Conservation (phyloP, 2,888 invertebrate species). For the Campaea margaritaria region DNA sequence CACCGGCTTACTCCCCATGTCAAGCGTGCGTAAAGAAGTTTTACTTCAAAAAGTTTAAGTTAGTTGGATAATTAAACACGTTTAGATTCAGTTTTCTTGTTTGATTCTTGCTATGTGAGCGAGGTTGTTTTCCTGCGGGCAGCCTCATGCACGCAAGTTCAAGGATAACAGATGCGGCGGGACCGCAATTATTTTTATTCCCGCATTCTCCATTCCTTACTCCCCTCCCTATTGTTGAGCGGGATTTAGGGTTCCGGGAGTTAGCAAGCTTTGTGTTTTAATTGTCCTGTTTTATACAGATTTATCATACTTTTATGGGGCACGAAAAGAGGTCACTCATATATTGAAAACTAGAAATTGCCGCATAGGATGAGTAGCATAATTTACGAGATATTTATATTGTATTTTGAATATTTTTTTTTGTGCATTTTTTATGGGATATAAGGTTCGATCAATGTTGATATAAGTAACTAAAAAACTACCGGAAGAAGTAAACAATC, state of each 20-base stretch:
- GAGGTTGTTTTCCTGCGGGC: too few species aligned
- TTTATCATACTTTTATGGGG: constrained; percentile 13
- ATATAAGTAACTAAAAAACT: too few species aligned
- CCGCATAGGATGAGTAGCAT: not conserved
- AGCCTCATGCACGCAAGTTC: constrained; percentile 20
- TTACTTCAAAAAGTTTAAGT: too few species aligned
- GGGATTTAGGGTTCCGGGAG: constrained; percentile 25
- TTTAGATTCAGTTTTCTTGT: too few species aligned
- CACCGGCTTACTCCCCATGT: too few species aligned
- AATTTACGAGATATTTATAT: not conserved
- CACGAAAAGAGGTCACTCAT: constrained; percentile 13
- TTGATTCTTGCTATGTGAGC: too few species aligned
- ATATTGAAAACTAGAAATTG: not conserved
- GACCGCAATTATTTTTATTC: constrained; percentile 34
- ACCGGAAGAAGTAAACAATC: too few species aligned
- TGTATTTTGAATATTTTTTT: not conserved
- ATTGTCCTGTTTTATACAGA: constrained; percentile 19
- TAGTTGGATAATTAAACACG: too few species aligned
- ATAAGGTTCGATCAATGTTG: too few species aligned
- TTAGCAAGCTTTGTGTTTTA: constrained; percentile 24
- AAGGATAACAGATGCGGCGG: constrained; percentile 29
- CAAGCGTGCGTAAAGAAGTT: too few species aligned
- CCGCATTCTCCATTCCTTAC: constrained; percentile 9
- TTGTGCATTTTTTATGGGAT: too few species aligned
- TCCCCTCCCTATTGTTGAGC: constrained; percentile 22